Percentiles rank a stretch among this genome's conserved stretches.
These are phyloP conservation scores for Sarcophaga carnaria DNA, from an alignment of 2,888 invertebrate genomes.

Conservation along the genomic window DNA sequence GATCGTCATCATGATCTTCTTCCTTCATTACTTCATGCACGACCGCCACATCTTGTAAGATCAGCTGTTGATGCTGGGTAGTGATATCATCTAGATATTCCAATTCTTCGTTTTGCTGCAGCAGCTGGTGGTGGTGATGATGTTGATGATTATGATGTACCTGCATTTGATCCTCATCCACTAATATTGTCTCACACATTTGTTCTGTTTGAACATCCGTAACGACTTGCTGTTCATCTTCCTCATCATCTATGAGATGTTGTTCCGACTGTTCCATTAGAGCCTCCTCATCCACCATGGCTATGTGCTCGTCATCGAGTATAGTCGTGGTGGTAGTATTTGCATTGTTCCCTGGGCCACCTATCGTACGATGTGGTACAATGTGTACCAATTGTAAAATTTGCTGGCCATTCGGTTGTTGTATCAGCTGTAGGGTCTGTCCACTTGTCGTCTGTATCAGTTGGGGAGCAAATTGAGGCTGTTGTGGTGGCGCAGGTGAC, in stretches of 20 bases:
- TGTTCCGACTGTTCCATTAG: constrained; percentile 76
- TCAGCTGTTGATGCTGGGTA: constrained; percentile 71
- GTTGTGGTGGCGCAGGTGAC: constrained; percentile 64
- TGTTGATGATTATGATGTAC: constrained; percentile 62
- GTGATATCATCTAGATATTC: constrained; percentile 79
- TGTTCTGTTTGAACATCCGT: constrained; percentile 72
- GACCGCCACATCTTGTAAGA: constrained; percentile 69
- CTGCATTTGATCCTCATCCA: constrained; percentile 76
- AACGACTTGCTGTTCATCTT: constrained; percentile 73
- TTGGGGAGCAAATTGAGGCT: constrained; percentile 76
- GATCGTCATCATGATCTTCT: constrained; percentile 73
- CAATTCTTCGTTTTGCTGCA: constrained; percentile 74
- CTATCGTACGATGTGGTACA: constrained; percentile 74
- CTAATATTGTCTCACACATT: constrained; percentile 78
- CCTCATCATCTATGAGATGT: constrained; percentile 77
- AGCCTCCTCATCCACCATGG: constrained; percentile 73
- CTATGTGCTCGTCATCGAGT: constrained; percentile 71
- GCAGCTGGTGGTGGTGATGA: constrained; percentile 54
- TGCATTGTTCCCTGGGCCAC: constrained; percentile 61
- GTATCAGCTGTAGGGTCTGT: constrained; percentile 81
- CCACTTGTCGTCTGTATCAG: constrained; percentile 79
- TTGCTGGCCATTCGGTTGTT: constrained; percentile 80
- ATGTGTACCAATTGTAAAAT: constrained; percentile 78
- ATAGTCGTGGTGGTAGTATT: constrained; percentile 67
- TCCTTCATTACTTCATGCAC: constrained; percentile 73